Percentiles rank a stretch among this genome's conserved stretches.
Evolutionary conservation across 2,888 invertebrate genomes (phyloP).

Genomic region (Papilio gigon): DNA sequence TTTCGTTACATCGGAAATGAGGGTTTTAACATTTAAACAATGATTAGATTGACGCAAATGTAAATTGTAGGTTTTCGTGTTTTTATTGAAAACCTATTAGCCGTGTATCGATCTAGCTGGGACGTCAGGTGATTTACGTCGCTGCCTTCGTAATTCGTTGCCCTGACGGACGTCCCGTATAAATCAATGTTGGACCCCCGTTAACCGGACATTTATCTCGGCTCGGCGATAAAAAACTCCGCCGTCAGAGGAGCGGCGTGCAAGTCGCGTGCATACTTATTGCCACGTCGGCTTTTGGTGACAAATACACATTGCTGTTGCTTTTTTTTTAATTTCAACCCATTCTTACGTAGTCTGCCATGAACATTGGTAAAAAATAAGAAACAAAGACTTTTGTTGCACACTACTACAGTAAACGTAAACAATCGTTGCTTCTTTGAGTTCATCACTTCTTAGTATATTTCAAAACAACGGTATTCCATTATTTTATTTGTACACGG

Average conservation of each 20-base stretch:
- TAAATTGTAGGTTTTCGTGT: conserved; percentile 39
- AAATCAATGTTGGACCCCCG: conserved; percentile 80
- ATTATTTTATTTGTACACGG: no score
- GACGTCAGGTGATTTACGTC: conserved; percentile 77
- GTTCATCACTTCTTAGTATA: neutral
- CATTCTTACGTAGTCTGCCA: neutral
- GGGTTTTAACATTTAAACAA: neutral
- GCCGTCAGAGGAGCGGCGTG: conserved; percentile 56
- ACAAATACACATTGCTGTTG: conserved; percentile 30
- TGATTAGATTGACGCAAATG: conserved; percentile 22
- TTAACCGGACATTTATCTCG: conserved; percentile 80
- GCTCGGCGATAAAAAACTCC: conserved; percentile 70
- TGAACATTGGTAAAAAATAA: neutral
- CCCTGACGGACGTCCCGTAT: conserved; percentile 75
- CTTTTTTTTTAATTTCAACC: conserved; percentile 18
- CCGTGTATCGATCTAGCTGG: conserved; percentile 64
- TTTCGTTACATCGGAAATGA: no score
- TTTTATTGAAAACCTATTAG: conserved; percentile 61
- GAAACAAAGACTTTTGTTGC: neutral
- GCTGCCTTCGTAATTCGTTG: conserved; percentile 76
- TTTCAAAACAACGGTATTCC: neutral
- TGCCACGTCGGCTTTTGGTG: conserved; percentile 28
- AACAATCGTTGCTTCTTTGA: no score
- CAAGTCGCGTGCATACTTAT: conserved; percentile 43
- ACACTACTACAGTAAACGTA: no score